These are phyloP conservation scores for Macrobrachium rosenbergii DNA, from an alignment of 1,140 invertebrate genomes.

Conservation along the genomic window DNA sequence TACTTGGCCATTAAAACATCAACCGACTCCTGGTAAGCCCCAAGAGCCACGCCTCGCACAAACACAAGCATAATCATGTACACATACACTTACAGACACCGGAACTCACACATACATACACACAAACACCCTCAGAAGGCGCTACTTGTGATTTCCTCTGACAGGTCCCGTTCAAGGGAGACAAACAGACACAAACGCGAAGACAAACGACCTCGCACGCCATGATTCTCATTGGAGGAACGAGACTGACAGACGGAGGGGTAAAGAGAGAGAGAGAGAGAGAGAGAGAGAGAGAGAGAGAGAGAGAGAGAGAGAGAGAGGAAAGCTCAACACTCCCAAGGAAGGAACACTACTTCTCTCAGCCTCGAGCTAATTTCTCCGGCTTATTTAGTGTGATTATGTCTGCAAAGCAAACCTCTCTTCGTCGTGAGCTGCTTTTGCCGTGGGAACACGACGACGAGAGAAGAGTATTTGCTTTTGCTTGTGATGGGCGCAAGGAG, in stretches of 20 bases:
- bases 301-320: slow-evolving; percentile 30
- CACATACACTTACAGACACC: not conserved
- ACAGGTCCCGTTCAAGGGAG: not conserved
- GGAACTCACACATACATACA: not conserved
- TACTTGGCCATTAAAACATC: too few species aligned
- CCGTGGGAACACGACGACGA: too few species aligned
- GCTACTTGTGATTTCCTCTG: not conserved
- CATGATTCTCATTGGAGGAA: too few species aligned
- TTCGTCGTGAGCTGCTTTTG: too few species aligned
- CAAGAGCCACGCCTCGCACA: not conserved
- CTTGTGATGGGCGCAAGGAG: not conserved
- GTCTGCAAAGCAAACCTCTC: too few species aligned
- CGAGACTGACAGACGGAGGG: too few species aligned
- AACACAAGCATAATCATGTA: not conserved
- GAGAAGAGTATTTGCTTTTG: not conserved
- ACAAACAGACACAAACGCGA: not conserved
- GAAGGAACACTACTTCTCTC: not conserved
- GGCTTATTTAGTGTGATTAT: too few species aligned
- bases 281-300: slow-evolving; percentile 28
- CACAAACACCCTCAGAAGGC: not conserved
- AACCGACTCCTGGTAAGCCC: too few species aligned
- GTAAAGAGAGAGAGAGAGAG: slow-evolving; percentile 4
- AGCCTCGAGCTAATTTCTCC: too few species aligned
- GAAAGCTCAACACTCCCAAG: not conserved
- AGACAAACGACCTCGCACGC: not conserved